Conservation (phyloP, 2,113 vertebrate species). For the Andinoacara biseriatus region DNA sequence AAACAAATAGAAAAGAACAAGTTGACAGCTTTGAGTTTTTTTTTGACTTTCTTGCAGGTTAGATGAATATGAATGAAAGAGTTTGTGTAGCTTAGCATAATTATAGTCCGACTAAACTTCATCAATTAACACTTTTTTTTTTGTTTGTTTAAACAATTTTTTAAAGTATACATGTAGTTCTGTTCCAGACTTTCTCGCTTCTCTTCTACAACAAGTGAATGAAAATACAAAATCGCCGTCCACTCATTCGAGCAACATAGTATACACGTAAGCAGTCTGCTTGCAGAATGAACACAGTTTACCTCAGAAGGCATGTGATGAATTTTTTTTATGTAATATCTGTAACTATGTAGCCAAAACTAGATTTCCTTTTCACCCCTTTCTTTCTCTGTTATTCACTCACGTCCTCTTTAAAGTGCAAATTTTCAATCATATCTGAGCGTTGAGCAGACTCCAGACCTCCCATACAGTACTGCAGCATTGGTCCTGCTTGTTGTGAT, state of each 20-base stretch:
- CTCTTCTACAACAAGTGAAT: neutral
- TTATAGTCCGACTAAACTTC: neutral
- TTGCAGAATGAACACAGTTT: neutral
- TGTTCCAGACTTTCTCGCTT: neutral
- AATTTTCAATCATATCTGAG: slow-evolving; percentile 5
- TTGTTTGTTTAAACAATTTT: no score
- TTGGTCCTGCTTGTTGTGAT: neutral
- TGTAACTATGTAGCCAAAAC: neutral
- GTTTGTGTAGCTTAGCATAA: neutral
- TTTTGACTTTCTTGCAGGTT: neutral
- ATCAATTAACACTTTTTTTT: neutral
- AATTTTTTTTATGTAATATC: neutral
- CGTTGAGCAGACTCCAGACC: neutral
- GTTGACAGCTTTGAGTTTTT: neutral
- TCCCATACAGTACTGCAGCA: neutral
- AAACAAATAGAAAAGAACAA: neutral
- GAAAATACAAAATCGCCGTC: neutral
- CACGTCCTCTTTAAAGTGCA: neutral
- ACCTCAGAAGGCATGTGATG: neutral
- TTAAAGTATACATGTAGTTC: no score
- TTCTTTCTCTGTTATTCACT: neutral
- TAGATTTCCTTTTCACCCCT: neutral
- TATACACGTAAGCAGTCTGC: neutral
- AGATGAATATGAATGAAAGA: neutral
- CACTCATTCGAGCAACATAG: neutral